Evolutionary conservation across 2,797 vertebrate species (phyloP).

Genomic region (Lates japonicus): DNA sequence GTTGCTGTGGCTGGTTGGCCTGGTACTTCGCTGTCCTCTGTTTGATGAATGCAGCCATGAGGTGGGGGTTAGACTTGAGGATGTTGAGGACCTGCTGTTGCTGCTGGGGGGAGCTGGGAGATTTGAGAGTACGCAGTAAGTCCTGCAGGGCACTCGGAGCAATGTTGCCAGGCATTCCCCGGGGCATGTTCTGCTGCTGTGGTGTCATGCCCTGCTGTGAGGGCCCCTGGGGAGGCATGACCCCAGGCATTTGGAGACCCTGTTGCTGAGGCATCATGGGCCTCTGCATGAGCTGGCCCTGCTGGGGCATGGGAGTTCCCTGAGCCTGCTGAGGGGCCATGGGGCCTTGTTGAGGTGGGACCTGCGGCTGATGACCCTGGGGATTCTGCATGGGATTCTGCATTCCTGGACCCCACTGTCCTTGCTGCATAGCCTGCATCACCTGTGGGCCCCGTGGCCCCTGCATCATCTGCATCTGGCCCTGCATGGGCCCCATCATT

Average conservation of each 20-base stretch:
- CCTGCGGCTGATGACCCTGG: constrained; percentile 76
- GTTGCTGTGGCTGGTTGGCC: constrained; percentile 89
- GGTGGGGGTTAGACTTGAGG: constrained; percentile 98
- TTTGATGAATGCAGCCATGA: constrained; percentile 99
- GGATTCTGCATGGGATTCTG: constrained; percentile 88
- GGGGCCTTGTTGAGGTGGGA: constrained; percentile 75
- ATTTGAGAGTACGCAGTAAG: constrained; percentile 95
- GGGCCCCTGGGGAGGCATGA: constrained; percentile 83
- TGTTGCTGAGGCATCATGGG: constrained; percentile 85
- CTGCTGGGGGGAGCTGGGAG: constrained; percentile 96
- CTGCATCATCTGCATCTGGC: constrained; percentile 90
- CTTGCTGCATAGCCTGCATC: constrained; percentile 89
- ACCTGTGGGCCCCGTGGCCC: constrained; percentile 91
- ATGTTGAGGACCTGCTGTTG: constrained; percentile 99
- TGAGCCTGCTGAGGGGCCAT: constrained; percentile 80
- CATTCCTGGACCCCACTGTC: constrained; percentile 92
- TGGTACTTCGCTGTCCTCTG: constrained; percentile 98
- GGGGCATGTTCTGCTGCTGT: constrained; percentile 88
- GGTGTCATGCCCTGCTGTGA: constrained; percentile 86
- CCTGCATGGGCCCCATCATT: constrained; percentile 90
- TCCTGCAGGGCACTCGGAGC: constrained; percentile 95
- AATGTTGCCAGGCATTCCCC: constrained; percentile 90
- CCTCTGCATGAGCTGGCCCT: constrained; percentile 82
- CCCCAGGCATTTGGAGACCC: constrained; percentile 79
- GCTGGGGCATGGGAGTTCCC: constrained; percentile 75